These are phyloP conservation scores for Podocnemis expansa DNA, from an alignment of 2,113 vertebrate species.

Conservation along the genomic window DNA sequence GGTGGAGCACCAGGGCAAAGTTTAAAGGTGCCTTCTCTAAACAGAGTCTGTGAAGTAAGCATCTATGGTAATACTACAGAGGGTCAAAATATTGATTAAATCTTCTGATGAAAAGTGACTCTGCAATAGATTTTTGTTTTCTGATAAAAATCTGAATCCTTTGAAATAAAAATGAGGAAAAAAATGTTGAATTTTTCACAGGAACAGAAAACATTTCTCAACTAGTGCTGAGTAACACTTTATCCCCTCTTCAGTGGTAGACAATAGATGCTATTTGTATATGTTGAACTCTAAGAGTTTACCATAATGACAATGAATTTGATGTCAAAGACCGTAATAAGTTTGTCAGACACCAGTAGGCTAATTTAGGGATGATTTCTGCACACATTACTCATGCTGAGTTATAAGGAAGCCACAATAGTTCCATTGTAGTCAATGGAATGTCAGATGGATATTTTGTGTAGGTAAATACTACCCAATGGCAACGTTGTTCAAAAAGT, in stretches of 20 bases:
- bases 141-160: background rate
- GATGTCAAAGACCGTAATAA: accelerated
- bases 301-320: background rate
- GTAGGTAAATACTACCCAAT: background rate
- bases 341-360: background rate
- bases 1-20: background rate
- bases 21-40: background rate
- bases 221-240: background rate
- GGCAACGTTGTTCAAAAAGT: conserved; percentile 12
- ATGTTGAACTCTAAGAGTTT: background rate
- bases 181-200: background rate
- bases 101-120: background rate
- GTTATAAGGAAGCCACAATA: background rate
- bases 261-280: background rate
- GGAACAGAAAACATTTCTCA: background rate
- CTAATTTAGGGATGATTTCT: background rate
- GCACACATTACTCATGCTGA: background rate
- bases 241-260: background rate
- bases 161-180: background rate
- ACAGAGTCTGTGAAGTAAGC: background rate
- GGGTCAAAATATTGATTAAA: background rate
- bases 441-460: conserved; percentile 41
- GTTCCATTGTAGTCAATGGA: conserved; percentile 23
- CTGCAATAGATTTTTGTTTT: no score
- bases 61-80: background rate